Evolutionary conservation across 2,797 vertebrate genomes (phyloP).

Genomic region (Gambusia yucatana): DNA sequence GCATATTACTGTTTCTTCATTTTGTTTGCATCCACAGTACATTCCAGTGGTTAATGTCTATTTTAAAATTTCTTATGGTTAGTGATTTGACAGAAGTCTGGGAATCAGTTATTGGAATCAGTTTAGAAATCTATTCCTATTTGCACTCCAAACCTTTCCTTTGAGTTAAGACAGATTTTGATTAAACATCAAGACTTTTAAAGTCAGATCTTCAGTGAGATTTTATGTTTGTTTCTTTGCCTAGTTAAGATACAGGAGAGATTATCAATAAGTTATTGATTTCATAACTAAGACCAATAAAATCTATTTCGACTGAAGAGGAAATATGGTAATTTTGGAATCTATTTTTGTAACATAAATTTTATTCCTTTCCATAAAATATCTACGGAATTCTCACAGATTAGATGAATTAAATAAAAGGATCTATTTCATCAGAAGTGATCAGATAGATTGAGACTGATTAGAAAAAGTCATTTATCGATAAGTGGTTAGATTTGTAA

Average conservation of each 20-base stretch:
- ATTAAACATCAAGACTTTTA: background rate
- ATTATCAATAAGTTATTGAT: background rate
- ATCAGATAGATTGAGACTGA: background rate
- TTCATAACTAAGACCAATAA: background rate
- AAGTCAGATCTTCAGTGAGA: background rate
- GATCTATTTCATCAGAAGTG: background rate
- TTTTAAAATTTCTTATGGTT: background rate
- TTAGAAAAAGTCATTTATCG: background rate
- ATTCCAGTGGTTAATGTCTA: background rate
- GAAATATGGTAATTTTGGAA: background rate
- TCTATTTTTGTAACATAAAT: background rate
- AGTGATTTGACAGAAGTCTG: background rate
- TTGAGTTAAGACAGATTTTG: background rate
- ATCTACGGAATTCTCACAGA: background rate
- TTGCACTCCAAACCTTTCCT: background rate
- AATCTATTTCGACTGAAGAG: background rate
- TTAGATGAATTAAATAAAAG: background rate
- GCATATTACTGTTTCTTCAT: background rate
- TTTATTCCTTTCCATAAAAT: background rate
- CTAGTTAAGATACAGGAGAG: background rate
- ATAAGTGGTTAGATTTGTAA: background rate
- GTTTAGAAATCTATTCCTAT: background rate
- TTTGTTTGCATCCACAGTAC: background rate
- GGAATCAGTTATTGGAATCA: background rate
- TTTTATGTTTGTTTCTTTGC: background rate